These are phyloP conservation scores for Cassiopea andromeda DNA, from an alignment of 30 jellyfish, hydroid and myxozoan genomes.

Conservation along the genomic window DNA sequence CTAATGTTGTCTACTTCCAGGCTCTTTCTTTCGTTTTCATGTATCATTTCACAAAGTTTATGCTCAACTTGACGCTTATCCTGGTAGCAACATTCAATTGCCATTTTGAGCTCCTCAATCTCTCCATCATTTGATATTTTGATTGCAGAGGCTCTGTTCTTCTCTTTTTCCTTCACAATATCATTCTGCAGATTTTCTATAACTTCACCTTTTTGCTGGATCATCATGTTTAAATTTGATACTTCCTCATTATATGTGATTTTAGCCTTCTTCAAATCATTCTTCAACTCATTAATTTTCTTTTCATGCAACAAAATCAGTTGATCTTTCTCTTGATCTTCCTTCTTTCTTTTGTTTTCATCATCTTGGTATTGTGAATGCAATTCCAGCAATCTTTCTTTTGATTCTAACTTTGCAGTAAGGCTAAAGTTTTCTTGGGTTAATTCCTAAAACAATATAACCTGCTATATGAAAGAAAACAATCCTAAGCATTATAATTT, in stretches of 20 bases:
- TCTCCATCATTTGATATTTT: conserved; percentile 23
- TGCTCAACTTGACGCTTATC: conserved; percentile 34
- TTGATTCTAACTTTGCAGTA: conserved; percentile 47
- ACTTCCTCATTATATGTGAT: conserved; percentile 32
- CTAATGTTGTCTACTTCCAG: conserved; percentile 36
- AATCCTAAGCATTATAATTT: no score
- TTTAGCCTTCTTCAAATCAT: conserved; percentile 42
- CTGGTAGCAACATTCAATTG: conserved; percentile 37
- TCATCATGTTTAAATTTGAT: conserved; percentile 38
- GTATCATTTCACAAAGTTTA: conserved; percentile 35
- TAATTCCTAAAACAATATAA: conserved; percentile 32
- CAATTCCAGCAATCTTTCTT: conserved; percentile 32
- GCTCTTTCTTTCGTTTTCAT: conserved; percentile 33
- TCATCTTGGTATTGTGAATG: conserved; percentile 44
- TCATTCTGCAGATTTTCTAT: conserved; percentile 34
- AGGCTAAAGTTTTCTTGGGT: conserved; percentile 52
- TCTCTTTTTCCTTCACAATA: conserved; percentile 7
- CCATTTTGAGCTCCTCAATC: conserved; percentile 50
- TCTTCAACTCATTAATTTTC: conserved; percentile 40
- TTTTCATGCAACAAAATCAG: conserved; percentile 8
- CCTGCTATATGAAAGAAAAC: background rate
- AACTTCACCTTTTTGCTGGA: conserved; percentile 37
- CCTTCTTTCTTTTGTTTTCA: conserved; percentile 18
- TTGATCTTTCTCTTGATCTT: conserved; percentile 38
- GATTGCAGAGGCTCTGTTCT: conserved; percentile 4